phyloP scores from a whole-genome alignment of 2,113 vertebrate species.

The Semicossyphus pulcher region DNA sequence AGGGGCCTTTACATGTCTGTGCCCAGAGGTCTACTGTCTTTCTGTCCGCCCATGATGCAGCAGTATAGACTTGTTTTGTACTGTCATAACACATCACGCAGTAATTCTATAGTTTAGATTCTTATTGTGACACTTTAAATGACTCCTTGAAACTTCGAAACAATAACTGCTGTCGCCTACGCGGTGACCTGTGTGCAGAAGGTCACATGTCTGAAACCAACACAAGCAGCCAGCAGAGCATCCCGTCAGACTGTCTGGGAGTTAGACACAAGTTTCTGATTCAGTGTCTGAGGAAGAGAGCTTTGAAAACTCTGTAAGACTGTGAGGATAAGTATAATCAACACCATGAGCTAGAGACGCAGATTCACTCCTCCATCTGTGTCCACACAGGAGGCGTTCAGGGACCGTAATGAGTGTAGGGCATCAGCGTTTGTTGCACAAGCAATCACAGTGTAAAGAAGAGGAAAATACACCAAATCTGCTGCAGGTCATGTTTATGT shows the following conservation, averaged over 20 bases:
- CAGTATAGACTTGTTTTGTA: too few relatives aligned
- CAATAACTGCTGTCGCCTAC: background rate
- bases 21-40: too few relatives aligned
- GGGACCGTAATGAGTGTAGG: background rate
- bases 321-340: background rate
- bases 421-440: too few relatives aligned
- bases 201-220: background rate
- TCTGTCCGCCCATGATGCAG: too few relatives aligned
- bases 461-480: too few relatives aligned
- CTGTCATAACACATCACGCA: background rate
- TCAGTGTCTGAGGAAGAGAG: background rate
- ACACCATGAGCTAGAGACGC: background rate
- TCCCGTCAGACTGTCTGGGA: background rate
- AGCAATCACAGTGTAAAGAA: background rate
- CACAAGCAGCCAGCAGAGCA: background rate
- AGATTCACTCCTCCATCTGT: slow-evolving; percentile 4
- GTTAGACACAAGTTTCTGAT: background rate
- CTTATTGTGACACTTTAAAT: background rate
- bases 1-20: too few relatives aligned
- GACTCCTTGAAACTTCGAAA: background rate
- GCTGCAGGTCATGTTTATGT: too few relatives aligned
- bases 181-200: background rate
- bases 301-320: background rate
- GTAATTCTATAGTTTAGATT: background rate
- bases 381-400: background rate